Evolutionary conservation across 2,113 vertebrate species (phyloP), one percentile per base, ranked within the genome.

Genomic region (Helogale parvula): DNA sequence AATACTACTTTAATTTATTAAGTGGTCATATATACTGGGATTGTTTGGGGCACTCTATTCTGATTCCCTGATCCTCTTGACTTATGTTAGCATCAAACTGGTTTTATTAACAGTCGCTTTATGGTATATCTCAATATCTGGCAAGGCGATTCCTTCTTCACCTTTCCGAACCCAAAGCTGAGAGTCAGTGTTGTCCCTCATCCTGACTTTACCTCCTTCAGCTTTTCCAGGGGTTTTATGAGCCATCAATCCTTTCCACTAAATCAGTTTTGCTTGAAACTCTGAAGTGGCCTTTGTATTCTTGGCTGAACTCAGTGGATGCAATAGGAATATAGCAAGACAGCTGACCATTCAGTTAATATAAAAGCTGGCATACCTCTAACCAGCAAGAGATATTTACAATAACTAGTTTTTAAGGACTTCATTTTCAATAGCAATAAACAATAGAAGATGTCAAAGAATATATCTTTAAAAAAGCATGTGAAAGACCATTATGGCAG

Each of bases 381-480:
- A 93, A 19, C 38, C 5, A 13, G 72, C 33, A 89, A 76, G 41
- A 82, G 72, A 63, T 90, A 68, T 88, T 71, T 94, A 86, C 3
- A 94, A 77, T 54, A 90, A 94, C 81, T 96, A 90, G 82, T 94
- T 90, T 92, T 90, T 79, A 95, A 86, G 88, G 41, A 63, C 74
- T 90, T 76, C 45, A 80, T 90, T 92, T 93, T 86, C 35, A 89
- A 52, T 35, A 89, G 88, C 50, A 93, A 71, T 52, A 88, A 76
- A 52, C 16, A 90, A 86, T 50, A 77, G 71, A 71, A 86, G 76
- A 15, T 82, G 5, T 69, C 33, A 69, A 38, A 57, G 54, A 69
- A 88, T 94, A 85, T 88, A 54, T 50, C 27, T 50, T 50, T 14
- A 57, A n/a, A 72, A 85, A 83, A 25, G 54, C 10, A 87, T 5